These are phyloP conservation scores for Sycophaga agraensis DNA, from an alignment of 1,140 invertebrate species.

Conservation along the genomic window DNA sequence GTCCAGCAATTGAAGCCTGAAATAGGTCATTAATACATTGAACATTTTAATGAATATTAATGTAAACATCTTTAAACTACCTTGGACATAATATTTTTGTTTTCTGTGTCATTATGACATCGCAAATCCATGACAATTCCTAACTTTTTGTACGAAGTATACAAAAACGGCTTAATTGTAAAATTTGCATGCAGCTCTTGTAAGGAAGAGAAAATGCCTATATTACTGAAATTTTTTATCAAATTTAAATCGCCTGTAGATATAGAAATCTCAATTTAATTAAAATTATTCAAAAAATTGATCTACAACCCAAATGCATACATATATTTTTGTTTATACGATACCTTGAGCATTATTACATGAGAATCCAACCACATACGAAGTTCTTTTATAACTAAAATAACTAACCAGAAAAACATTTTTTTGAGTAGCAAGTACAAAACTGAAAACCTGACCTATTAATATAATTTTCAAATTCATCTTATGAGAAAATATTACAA, in stretches of 20 bases:
- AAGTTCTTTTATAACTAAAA: constrained; percentile 35
- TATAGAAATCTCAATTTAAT: too few relatives aligned
- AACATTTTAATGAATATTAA: too few relatives aligned
- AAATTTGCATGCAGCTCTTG: constrained; percentile 23
- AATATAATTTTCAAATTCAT: constrained; percentile 11
- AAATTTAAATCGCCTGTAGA: constrained; percentile 35
- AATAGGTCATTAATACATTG: not conserved
- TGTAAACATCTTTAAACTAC: constrained; percentile 29
- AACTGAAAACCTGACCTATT: not conserved
- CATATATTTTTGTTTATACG: not conserved
- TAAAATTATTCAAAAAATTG: too few relatives aligned
- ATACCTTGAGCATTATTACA: constrained; percentile 36
- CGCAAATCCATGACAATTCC: constrained; percentile 38
- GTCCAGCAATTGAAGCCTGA: constrained; percentile 33
- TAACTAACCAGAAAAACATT: constrained; percentile 37
- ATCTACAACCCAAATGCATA: not conserved
- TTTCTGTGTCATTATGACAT: constrained; percentile 30
- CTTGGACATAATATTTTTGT: constrained; percentile 32
- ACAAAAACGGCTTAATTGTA: constrained; percentile 31
- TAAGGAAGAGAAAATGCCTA: constrained; percentile 34
- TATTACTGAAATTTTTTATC: constrained; percentile 32
- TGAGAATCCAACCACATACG: constrained; percentile 39
- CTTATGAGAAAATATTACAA: too few relatives aligned
- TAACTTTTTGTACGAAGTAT: constrained; percentile 25
- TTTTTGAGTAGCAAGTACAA: not conserved